Base-by-base conservation (phyloP, 2,113 vertebrate species). In the Callipepla squamata region DNA sequence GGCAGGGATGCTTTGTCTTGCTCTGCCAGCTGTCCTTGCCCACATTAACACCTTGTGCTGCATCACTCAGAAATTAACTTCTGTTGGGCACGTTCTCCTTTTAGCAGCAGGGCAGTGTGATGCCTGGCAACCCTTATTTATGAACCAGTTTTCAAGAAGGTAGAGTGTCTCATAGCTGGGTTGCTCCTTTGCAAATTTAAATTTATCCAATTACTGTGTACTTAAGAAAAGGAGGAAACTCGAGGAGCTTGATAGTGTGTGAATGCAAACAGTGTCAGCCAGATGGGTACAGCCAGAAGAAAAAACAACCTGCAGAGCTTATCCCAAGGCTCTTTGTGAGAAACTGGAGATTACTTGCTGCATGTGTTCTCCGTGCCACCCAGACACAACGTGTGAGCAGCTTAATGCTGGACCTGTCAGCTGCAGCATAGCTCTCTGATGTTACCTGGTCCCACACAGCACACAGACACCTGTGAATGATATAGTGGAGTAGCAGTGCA, bases 361-460 rank as follows among this genome's bases (percentile, higher is more conserved):
- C 26, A 6, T 38, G 7, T 1, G 1, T 77, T 80, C 72, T 63
- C 68, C 0, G 0, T 83, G 80, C 32, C 3, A 7, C 32, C 13
- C n/a, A 30, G 40, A 7, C 0, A 0, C 38, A 21, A 26, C 45
- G 21, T 8, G 8, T 7, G 38, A 11, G 7, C n/a, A 32, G 44
- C 55, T 63, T 69, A 16, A 32, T 1, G 13, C 6, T 19, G 22
- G 40, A 3, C 18, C 25, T 72, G 23, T 9, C 6, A 5, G 1
- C 11, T 38, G 48, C 65, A 40, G 40, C 23, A 4, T 34, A 3
- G 47, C 20, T 78, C 42, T 57, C 4, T 42, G 4, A 2, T n/a
- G 30, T 26, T n/a, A 14, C 21, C 28, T 19, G 53, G 6, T 47
- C 20, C 57, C 50, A 16, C 2, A 0, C 18, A 61, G 55, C 7